Conservation (phyloP, 2,888 invertebrate genomes). For the Gibbula magus region DNA sequence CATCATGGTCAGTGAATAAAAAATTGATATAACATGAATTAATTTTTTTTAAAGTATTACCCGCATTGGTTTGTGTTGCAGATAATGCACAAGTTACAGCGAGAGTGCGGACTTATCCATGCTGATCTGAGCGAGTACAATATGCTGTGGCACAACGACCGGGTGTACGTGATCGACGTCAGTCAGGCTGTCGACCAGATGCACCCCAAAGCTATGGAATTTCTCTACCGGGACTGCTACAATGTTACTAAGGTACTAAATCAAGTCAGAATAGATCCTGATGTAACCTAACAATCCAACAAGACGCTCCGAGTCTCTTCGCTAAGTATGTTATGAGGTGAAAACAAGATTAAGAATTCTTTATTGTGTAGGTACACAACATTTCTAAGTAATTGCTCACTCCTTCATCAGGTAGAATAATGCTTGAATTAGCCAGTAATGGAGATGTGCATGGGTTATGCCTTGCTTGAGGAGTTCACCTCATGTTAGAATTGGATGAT, state of each 20-base stretch:
- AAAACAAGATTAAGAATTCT: too few species aligned
- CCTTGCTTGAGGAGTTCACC: too few species aligned
- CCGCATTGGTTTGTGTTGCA: slow-evolving; percentile 51
- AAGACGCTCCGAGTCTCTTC: too few species aligned
- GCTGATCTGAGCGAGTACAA: slow-evolving; percentile 81
- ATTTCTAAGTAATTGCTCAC: background rate
- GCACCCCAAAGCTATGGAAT: slow-evolving; percentile 79
- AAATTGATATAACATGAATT: background rate
- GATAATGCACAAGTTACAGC: slow-evolving; percentile 78
- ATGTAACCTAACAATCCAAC: too few species aligned
- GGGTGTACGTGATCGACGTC: slow-evolving; percentile 80
- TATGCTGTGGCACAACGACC: slow-evolving; percentile 78
- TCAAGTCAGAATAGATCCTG: too few species aligned
- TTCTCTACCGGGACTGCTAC: slow-evolving; percentile 78
- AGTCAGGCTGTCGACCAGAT: slow-evolving; percentile 79
- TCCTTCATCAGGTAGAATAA: background rate
- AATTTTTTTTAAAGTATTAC: background rate
- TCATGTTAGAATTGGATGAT: too few species aligned
- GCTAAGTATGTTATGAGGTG: too few species aligned
- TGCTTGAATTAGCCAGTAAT: too few species aligned
- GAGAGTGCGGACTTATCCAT: slow-evolving; percentile 79
- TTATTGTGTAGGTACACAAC: too few species aligned
- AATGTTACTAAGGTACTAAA: slow-evolving; percentile 74
- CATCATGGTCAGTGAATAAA: too few species aligned
- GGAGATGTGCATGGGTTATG: too few species aligned